These are phyloP conservation scores for Gallinago stenura DNA, from an alignment of 2,797 vertebrate genomes.

Conservation along the genomic window DNA sequence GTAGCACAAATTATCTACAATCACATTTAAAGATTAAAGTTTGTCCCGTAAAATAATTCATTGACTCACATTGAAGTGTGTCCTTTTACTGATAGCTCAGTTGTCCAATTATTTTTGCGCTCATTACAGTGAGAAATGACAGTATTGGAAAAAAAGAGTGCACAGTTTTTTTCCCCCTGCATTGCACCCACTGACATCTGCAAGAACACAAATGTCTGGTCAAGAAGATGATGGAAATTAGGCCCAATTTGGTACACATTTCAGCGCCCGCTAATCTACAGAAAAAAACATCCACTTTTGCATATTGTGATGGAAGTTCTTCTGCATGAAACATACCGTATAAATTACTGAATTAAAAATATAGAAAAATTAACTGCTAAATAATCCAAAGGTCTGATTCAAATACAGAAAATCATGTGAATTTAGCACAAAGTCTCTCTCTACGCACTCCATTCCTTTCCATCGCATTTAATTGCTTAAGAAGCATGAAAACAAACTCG, in stretches of 20 bases:
- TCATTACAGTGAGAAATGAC: conserved; percentile 87
- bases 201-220: conserved; percentile 71
- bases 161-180: neutral
- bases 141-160: conserved; percentile 67
- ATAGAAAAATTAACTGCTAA: neutral
- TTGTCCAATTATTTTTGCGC: conserved; percentile 91
- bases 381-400: neutral
- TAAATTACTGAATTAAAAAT: neutral
- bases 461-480: neutral
- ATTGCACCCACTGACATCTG: conserved; percentile 65
- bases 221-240: conserved; percentile 74
- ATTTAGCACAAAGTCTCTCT: neutral
- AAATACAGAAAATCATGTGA: neutral
- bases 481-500: neutral
- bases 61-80: conserved; percentile 84
- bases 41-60: conserved; percentile 87
- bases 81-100: conserved; percentile 89
- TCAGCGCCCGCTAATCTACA: conserved; percentile 11
- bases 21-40: conserved; percentile 92
- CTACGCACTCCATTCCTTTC: neutral
- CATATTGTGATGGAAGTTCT: neutral
- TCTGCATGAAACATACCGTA: neutral
- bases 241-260: conserved; percentile 61
- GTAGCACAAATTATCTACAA: conserved; percentile 91
- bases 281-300: neutral